Conservation (phyloP, 1,140 invertebrate genomes). For the Coptotermes formosanus region DNA sequence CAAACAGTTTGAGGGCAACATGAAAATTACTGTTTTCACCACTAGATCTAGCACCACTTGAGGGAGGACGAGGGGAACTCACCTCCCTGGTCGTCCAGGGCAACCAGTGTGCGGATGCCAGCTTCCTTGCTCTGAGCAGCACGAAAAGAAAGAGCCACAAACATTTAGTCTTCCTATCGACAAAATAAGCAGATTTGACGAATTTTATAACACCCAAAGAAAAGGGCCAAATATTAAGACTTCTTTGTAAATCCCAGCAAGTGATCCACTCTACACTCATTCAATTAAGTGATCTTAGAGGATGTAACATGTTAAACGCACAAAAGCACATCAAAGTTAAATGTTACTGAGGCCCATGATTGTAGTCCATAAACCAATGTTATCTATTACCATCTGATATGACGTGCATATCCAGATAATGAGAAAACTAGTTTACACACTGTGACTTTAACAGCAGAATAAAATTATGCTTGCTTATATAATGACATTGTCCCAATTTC, state of each 20-base stretch:
- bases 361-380: not conserved
- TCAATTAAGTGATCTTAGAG: too few species aligned
- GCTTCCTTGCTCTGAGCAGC: constrained; percentile 96
- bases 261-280: not conserved
- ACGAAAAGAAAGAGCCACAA: constrained; percentile 66
- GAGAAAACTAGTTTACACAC: not conserved
- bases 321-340: too few species aligned
- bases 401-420: not conserved
- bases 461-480: not conserved
- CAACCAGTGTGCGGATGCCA: constrained; percentile 97
- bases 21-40: not conserved
- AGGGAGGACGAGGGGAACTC: constrained; percentile 60
- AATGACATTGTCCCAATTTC: not conserved
- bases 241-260: not conserved
- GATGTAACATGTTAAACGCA: too few species aligned
- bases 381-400: not conserved
- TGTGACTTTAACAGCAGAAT: not conserved
- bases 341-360: too few species aligned
- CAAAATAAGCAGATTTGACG: constrained; percentile 25
- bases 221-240: not conserved
- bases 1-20: not conserved
- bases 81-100: constrained; percentile 99
- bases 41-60: not conserved
- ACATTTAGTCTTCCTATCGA: constrained; percentile 33
- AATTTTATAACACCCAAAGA: constrained; percentile 5